Evolutionary conservation across 2,797 vertebrate species (phyloP).

Genomic region (Cephalopachus bancanus): DNA sequence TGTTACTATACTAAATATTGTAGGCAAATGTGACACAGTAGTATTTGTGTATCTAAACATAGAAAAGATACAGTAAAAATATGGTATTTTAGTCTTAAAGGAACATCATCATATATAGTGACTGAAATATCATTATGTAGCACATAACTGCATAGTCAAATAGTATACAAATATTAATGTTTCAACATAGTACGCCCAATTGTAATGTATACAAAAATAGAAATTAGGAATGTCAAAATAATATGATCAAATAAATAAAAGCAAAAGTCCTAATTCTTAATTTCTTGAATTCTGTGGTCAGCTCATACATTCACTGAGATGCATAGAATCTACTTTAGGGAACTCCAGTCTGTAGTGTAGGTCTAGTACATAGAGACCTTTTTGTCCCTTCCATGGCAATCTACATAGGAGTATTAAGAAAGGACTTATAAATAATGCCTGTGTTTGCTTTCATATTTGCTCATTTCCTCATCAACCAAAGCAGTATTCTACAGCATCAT

Average conservation of each 20-base stretch:
- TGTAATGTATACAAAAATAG: background rate
- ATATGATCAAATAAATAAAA: conserved; percentile 66
- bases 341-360: background rate
- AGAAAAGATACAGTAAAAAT: background rate
- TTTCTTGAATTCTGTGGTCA: background rate
- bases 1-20: background rate
- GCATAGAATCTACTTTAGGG: background rate
- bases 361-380: background rate
- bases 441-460: conserved; percentile 24
- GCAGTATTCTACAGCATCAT: background rate
- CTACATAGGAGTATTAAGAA: conserved; percentile 55
- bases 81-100: background rate
- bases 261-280: background rate
- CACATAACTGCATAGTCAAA: background rate
- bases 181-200: background rate
- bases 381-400: background rate
- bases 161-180: background rate
- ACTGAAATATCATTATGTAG: background rate
- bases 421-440: conserved; percentile 28
- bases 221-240: background rate
- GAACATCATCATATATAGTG: background rate
- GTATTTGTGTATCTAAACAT: background rate
- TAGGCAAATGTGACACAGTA: background rate
- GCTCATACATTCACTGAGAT: too few relatives aligned
- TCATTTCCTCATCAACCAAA: conserved; percentile 60